Evolutionary conservation across 1,140 invertebrate genomes (phyloP), one percentile per base, ranked within the genome.

Genomic region (Tribolium madens): DNA sequence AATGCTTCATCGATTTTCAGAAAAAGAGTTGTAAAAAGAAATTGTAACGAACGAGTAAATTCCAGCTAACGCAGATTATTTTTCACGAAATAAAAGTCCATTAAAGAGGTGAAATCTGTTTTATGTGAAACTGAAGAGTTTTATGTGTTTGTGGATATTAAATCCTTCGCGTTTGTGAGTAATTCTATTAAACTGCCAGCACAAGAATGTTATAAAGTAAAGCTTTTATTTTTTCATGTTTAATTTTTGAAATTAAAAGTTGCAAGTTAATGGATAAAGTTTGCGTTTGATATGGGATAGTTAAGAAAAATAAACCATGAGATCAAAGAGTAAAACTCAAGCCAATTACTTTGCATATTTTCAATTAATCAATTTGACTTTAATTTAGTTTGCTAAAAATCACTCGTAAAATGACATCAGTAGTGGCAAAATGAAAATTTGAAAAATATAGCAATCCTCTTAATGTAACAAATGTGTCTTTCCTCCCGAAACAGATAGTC

Each of bases 31-130:
- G 33, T 36, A 36, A 36, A 7, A 31, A 31, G 26, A 31, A 31
- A 31, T 31, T 36, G 6, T 42, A n/a, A 42, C 21, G 21, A 26
- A 26, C 21, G 21, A 26, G 21, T 26, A 26, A 26, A 46, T 75
- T 10, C 57, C 46, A 21, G 71, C 74, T 46, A 75, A 42, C 42
- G 73, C 12, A 80, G 79, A 64, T 64, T 64, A 64, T 64, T 64
- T 21, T 18, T 33, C 21, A n/a, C 12, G 57, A 33, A 64, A 64
- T 33, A 18, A 12, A 12, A 64, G 21, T 64, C 26, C 21, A 64
- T 64, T 64, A 64, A 64, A 64, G 26, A 64, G 26, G 26, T 64
- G 57, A 64, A 64, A 64, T 64, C 57, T 64, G 57, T 64, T 64
- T 57, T 64, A 64, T 64, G 57, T 14, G 57, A 64, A 64, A 64